Evolutionary conservation across 1,140 invertebrate species (phyloP).

Genomic region (Globodera rostochiensis): DNA sequence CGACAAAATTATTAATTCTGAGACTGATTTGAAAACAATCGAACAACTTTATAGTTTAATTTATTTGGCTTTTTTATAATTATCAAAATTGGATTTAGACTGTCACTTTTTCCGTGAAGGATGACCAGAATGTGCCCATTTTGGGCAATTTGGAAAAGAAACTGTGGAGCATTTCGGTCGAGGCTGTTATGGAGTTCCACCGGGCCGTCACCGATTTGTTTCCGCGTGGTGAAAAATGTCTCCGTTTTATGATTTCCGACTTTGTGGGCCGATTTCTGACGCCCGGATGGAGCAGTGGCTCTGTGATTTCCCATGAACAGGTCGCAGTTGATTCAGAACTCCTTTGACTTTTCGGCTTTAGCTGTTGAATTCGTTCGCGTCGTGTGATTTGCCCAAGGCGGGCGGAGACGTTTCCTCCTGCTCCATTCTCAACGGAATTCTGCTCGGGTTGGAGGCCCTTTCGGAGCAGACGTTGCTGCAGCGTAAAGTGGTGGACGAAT

Average conservation of each 20-base stretch:
- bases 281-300: constrained; percentile 29
- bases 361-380: constrained; percentile 31
- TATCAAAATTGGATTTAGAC: constrained; percentile 17
- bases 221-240: constrained; percentile 39
- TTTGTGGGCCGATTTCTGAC: constrained; percentile 46
- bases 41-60: constrained; percentile 18
- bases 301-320: constrained; percentile 45
- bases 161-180: constrained; percentile 40
- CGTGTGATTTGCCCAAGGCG: constrained; percentile 34
- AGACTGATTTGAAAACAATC: neutral
- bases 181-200: constrained; percentile 43
- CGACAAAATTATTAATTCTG: no score
- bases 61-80: neutral
- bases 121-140: constrained; percentile 28
- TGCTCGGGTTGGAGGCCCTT: constrained; percentile 41
- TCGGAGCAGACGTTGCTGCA: constrained; percentile 34
- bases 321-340: constrained; percentile 25
- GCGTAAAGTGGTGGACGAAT: constrained; percentile 2
- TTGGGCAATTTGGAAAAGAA: constrained; percentile 30
- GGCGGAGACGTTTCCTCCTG: constrained; percentile 44
- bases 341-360: constrained; percentile 21
- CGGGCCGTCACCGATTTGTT: constrained; percentile 52
- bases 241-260: constrained; percentile 52
- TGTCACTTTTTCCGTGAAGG: constrained; percentile 30
- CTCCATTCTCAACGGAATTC: constrained; percentile 48